These are phyloP conservation scores for Cydia fagiglandana DNA, from an alignment of 1,140 invertebrate species.

Conservation along the genomic window DNA sequence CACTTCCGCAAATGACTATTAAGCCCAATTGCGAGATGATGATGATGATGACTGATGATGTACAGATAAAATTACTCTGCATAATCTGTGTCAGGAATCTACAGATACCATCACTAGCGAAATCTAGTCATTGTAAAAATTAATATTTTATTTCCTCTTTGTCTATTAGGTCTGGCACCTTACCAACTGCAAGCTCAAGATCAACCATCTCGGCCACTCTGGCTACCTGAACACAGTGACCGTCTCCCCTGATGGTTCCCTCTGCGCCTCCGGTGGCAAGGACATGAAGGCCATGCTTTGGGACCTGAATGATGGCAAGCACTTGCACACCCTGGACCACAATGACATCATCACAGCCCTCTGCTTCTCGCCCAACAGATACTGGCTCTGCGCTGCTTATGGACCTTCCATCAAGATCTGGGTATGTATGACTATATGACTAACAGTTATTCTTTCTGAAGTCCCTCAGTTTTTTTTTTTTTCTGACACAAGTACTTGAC, in stretches of 20 bases:
- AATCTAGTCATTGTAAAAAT: background rate
- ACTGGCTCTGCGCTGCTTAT: conserved; percentile 99
- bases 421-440: conserved; percentile 80
- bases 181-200: conserved; percentile 99
- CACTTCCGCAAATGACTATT: too few species aligned
- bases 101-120: too few species aligned
- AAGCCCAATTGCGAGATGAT: too few species aligned
- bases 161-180: conserved; percentile 96
- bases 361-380: conserved; percentile 99
- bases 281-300: conserved; percentile 99
- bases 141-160: conserved; percentile 34
- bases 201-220: conserved; percentile 97
- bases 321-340: conserved; percentile 98
- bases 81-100: too few species aligned
- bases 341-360: conserved; percentile 99
- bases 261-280: conserved; percentile 99
- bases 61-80: too few species aligned
- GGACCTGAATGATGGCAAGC: conserved; percentile 99
- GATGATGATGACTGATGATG: too few species aligned
- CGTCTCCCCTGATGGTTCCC: conserved; percentile 99
- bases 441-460: background rate
- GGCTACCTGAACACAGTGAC: conserved; percentile 99
- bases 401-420: conserved; percentile 99
- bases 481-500: too few species aligned
- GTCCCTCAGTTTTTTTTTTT: too few species aligned